These are phyloP conservation scores for Spheniscus humboldti DNA, from an alignment of 2,797 vertebrate genomes.

Conservation along the genomic window DNA sequence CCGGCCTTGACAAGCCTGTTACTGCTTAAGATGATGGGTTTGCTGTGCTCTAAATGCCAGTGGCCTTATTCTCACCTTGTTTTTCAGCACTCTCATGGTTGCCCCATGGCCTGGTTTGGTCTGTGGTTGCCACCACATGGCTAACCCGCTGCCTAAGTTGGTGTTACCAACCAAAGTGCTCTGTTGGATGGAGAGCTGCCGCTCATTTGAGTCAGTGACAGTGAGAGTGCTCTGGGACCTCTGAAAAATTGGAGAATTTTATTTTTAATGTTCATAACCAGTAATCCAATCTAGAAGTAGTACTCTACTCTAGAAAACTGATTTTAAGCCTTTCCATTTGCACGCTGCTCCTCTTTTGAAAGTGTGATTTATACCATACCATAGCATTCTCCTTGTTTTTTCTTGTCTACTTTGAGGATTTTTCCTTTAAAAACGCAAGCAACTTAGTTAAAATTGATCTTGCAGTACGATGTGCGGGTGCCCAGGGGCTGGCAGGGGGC, in stretches of 20 bases:
- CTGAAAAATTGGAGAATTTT: background rate
- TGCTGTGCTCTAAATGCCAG: accelerated
- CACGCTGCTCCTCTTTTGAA: background rate
- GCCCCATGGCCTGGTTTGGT: background rate
- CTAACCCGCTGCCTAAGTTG: accelerated
- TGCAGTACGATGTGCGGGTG: accelerated
- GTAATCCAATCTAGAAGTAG: background rate
- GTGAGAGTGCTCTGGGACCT: background rate
- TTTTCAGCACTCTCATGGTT: accelerated
- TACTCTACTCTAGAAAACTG: background rate
- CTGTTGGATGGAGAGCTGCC: background rate
- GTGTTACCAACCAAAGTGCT: accelerated
- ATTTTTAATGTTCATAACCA: accelerated
- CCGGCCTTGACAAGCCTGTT: background rate
- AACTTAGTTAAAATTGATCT: background rate
- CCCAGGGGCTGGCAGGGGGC: background rate
- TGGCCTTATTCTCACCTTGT: background rate
- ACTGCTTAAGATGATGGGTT: background rate
- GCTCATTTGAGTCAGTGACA: background rate
- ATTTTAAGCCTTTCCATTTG: background rate
- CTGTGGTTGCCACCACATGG: background rate
- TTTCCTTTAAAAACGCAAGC: background rate
- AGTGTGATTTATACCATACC: background rate
- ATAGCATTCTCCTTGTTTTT: background rate
- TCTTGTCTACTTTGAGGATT: background rate